Conservation (phyloP, 2,888 invertebrate genomes). For the Andrena trimmerana region DNA sequence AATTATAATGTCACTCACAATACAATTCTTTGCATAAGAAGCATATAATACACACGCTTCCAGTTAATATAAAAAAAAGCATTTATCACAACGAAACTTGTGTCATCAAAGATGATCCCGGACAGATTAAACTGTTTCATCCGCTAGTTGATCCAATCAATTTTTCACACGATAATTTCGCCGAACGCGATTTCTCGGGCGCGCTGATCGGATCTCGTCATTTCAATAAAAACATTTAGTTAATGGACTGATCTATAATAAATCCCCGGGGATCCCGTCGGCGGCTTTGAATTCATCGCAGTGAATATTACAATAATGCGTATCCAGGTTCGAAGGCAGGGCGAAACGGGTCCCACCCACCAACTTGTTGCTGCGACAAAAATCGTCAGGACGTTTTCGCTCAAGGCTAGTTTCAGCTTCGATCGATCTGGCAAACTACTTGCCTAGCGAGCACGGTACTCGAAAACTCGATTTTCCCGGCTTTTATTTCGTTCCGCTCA, state of each 20-base stretch:
- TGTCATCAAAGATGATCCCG: no score
- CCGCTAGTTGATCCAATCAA: not conserved
- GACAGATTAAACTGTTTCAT: not conserved
- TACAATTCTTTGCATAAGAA: no score
- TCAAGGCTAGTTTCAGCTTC: conserved; percentile 67
- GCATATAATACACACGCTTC: no score
- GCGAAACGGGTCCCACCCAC: conserved; percentile 61
- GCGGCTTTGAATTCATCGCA: conserved; percentile 56
- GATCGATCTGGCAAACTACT: conserved; percentile 73
- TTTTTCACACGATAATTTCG: not conserved
- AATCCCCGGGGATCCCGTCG: conserved; percentile 45
- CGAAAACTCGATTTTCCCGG: conserved; percentile 60
- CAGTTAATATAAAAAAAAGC: no score
- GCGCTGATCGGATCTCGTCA: not conserved
- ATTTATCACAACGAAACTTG: no score
- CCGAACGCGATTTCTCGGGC: not conserved
- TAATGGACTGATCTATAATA: conserved; percentile 46
- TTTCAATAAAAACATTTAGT: conserved; percentile 35
- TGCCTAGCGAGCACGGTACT: conserved; percentile 41
- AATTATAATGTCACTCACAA: no score
- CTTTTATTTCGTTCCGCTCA: conserved; percentile 66
- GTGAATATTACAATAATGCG: conserved; percentile 71
- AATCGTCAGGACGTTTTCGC: conserved; percentile 72
- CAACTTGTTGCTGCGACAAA: conserved; percentile 78
- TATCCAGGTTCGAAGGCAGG: conserved; percentile 65